Evolutionary conservation across 2,888 invertebrate genomes (phyloP).

Genomic region (Cyclophora punctaria): DNA sequence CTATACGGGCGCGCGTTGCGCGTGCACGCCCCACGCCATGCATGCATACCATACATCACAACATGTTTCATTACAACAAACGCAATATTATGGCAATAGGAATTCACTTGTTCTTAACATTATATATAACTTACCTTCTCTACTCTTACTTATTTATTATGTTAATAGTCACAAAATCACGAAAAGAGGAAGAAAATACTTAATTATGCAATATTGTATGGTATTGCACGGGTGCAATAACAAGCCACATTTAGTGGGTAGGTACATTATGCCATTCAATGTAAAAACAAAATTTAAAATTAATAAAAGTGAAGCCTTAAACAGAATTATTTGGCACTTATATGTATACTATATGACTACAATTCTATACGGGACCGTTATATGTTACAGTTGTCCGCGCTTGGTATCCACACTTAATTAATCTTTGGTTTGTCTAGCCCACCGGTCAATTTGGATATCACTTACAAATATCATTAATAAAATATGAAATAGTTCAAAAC

Average conservation of each 20-base stretch:
- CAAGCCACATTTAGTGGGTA: conserved; percentile 30
- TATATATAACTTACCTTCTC: conserved; percentile 32
- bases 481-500: conserved; percentile 51
- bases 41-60: conserved; percentile 20
- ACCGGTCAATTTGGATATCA: conserved; percentile 45
- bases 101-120: conserved; percentile 61
- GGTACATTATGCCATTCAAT: conserved; percentile 58
- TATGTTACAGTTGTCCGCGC: conserved; percentile 61
- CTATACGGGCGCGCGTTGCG: conserved; percentile 22
- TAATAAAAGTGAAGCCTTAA: conserved; percentile 43
- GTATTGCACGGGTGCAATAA: conserved; percentile 44
- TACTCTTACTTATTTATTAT: conserved; percentile 3
- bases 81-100: conserved; percentile 65
- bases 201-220: conserved; percentile 37
- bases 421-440: conserved; percentile 74
- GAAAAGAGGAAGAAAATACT: conserved; percentile 27
- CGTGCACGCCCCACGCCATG: conserved; percentile 5
- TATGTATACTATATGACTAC: conserved; percentile 34
- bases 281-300: conserved; percentile 49
- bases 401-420: conserved; percentile 41
- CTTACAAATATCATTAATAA: conserved; percentile 41
- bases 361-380: conserved; percentile 45
- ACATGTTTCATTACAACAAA: conserved; percentile 44
- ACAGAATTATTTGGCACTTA: conserved; percentile 57
- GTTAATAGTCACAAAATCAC: background rate